Evolutionary conservation across 2,113 vertebrate species (phyloP).

Genomic region (Miniopterus natalensis): DNA sequence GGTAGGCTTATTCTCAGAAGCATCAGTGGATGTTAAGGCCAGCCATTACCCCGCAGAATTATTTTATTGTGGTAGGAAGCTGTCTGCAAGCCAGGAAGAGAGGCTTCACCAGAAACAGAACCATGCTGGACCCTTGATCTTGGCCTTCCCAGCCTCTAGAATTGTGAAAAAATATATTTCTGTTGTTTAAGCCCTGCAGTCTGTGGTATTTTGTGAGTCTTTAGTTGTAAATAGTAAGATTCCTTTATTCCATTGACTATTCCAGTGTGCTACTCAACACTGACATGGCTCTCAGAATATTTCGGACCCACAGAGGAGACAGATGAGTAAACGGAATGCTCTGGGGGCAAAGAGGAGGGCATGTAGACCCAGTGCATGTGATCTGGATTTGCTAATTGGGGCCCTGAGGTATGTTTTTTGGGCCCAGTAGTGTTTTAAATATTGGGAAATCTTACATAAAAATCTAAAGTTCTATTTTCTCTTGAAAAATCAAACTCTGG

Average conservation of each 20-base stretch:
- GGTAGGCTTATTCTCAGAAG: background rate
- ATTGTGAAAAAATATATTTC: conserved; percentile 38
- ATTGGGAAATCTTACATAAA: background rate
- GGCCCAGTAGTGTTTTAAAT: background rate
- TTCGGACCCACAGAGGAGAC: background rate
- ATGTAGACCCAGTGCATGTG: background rate
- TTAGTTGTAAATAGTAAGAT: conserved; percentile 9
- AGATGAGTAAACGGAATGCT: background rate
- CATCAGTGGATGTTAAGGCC: background rate
- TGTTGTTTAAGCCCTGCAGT: background rate
- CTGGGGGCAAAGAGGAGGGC: background rate
- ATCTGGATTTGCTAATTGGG: background rate
- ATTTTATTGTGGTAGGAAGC: background rate
- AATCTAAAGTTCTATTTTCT: conserved; percentile 13
- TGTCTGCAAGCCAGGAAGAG: background rate
- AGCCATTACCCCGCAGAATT: background rate
- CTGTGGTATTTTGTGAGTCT: conserved; percentile 13
- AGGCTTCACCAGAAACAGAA: background rate
- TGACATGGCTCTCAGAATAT: background rate
- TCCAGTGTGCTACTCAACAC: background rate
- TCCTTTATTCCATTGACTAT: conserved; percentile 14
- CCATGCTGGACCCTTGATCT: background rate
- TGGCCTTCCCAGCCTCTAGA: background rate
- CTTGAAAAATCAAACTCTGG: background rate
- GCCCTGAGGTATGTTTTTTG: background rate